These are phyloP conservation scores for Melieria picta DNA, from an alignment of 2,888 invertebrate genomes.

Conservation along the genomic window DNA sequence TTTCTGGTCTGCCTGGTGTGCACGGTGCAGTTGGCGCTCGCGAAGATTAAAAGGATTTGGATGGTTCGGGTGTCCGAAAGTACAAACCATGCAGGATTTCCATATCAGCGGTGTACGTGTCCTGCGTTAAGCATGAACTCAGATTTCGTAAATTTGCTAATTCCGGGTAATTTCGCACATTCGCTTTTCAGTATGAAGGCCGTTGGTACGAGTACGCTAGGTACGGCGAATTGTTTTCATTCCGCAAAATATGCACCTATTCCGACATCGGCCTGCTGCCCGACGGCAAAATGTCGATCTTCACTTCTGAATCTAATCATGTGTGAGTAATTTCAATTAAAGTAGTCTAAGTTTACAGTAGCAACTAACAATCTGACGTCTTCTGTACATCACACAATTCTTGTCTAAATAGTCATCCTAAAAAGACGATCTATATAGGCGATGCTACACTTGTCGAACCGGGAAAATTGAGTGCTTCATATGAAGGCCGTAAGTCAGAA, in stretches of 20 bases:
- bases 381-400: not conserved
- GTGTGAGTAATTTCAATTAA: slow-evolving; percentile 61
- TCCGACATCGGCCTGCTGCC: slow-evolving; percentile 69
- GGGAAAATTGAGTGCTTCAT: slow-evolving; percentile 48
- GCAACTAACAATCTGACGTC: not conserved
- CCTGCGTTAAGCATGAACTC: too few species aligned
- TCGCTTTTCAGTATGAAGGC: slow-evolving; percentile 71
- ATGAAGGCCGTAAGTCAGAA: slow-evolving; percentile 14
- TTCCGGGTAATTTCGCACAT: not conserved
- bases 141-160: too few species aligned
- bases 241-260: slow-evolving; percentile 76
- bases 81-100: slow-evolving; percentile 71
- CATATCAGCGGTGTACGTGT: slow-evolving; percentile 58
- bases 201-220: slow-evolving; percentile 80
- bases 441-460: slow-evolving; percentile 43
- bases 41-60: slow-evolving; percentile 70
- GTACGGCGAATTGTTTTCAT: slow-evolving; percentile 77
- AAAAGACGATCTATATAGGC: slow-evolving; percentile 38
- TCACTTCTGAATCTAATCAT: slow-evolving; percentile 66
- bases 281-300: slow-evolving; percentile 66
- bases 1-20: too few species aligned
- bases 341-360: not conserved
- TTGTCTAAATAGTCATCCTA: not conserved
- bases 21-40: not conserved
- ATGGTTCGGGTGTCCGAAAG: slow-evolving; percentile 71